Percentiles rank a stretch among this genome's conserved stretches.
phyloP scores from a whole-genome alignment of 1,140 invertebrate species.

The Drosophila bifasciata region DNA sequence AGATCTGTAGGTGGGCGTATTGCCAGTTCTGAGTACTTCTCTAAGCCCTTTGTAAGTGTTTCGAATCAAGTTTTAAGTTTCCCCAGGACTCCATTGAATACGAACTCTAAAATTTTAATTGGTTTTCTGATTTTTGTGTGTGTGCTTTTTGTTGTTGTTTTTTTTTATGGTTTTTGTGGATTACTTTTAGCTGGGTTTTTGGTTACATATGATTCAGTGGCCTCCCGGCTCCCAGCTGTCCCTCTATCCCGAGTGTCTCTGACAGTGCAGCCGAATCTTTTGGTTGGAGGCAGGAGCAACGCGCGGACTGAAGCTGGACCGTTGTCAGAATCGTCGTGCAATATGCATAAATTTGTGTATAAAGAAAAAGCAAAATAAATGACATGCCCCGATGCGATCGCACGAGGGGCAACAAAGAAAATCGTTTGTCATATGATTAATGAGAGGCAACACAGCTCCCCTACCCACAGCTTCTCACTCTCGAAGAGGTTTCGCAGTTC shows the following conservation, averaged over 20 bases:
- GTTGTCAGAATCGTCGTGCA: conserved; percentile 63
- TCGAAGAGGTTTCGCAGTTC: conserved; percentile 25
- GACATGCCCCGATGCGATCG: conserved; percentile 20
- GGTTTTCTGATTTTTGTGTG: conserved; percentile 27
- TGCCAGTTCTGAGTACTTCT: too few species aligned
- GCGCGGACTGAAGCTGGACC: conserved; percentile 21
- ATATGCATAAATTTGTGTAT: conserved; percentile 65
- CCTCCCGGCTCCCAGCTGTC: not conserved
- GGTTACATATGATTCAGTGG: conserved; percentile 43
- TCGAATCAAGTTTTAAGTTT: too few species aligned
- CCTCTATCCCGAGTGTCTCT: conserved; percentile 6
- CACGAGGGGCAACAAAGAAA: conserved; percentile 65
- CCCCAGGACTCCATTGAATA: not conserved
- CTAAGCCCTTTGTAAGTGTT: too few species aligned
- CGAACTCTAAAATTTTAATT: conserved; percentile 31
- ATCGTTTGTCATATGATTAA: conserved; percentile 81
- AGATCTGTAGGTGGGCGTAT: too few species aligned
- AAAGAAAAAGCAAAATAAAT: conserved; percentile 40
- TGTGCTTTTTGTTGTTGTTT: not conserved
- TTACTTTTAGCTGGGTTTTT: conserved; percentile 33
- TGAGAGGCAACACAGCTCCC: conserved; percentile 46
- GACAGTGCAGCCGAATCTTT: conserved; percentile 15
- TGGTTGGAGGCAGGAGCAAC: not conserved
- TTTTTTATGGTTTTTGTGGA: conserved; percentile 28
- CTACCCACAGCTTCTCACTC: not conserved